Base-by-base conservation (phyloP, 1,140 invertebrate species). In the Teleogryllus occipitalis region DNA sequence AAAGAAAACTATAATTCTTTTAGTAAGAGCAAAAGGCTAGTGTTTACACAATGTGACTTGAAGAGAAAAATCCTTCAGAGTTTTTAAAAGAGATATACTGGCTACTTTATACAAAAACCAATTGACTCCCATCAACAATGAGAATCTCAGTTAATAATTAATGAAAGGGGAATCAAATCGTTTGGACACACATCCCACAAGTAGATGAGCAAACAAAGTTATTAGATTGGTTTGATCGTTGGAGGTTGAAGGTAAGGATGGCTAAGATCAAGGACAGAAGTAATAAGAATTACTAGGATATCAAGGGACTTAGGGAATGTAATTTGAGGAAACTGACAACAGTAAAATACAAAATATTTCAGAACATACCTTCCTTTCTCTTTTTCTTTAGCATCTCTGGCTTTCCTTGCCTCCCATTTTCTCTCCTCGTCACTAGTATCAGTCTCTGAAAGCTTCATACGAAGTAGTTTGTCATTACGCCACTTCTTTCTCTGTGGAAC, bases 401-500 rank as follows among this genome's bases (percentile, higher is more conserved):
- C 76, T 65, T 81, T 80, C 76, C 77, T 75, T 22, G 22, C 73
- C 46, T 81, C 27, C 79, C 80, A 81, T 12, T 22, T 54, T 18
- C 78, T 27, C 18, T 82, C 81, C 47, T 82, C 82, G 65, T 82
- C 82, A 78, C 81, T 81, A 21, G 81, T 79, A 65, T 82, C 80
- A 7, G 78, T 78, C 18, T 79, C 78, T 22, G 77, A 79, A 18
- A 82, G 78, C 65, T 81, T 82, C 15, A 65, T 74, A n/a, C 47
- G 54, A 14, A 82, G 49, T 74, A 82, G 49, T 72, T 78, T 78
- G 22, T 82, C 48, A 12, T 74, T 77, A 8, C 80, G 77, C 81
- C 81, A 82, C 39, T 39, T 39, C 27, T 39, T 39, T 39, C 27
- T 39, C 27, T 39, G 27, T 39, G 27, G 27, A 39, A 39, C 27